Conservation (phyloP, 2,797 vertebrate genomes). For the Enteromius paludinosus region DNA sequence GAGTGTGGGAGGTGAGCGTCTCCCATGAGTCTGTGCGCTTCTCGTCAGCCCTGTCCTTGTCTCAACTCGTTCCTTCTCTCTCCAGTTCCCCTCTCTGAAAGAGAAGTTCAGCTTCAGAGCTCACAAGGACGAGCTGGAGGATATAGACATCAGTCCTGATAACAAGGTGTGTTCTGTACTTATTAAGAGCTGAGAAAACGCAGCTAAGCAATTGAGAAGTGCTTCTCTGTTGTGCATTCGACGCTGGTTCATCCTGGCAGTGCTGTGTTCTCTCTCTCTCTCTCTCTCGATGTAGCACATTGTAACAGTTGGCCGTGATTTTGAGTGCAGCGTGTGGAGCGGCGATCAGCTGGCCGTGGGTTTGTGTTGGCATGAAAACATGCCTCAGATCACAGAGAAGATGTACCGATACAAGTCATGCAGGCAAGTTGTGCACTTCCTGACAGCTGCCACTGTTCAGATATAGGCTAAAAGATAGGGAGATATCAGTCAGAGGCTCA, state of each 20-base stretch:
- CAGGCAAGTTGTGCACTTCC: conserved; percentile 78
- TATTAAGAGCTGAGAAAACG: neutral
- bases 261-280: conserved; percentile 8
- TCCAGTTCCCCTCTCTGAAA: conserved; percentile 90
- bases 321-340: conserved; percentile 91
- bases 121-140: conserved; percentile 90
- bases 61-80: conserved; percentile 13
- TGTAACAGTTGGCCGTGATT: conserved; percentile 89
- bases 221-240: no score
- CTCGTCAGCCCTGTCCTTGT: neutral
- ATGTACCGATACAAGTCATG: conserved; percentile 91
- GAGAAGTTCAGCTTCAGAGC: conserved; percentile 90
- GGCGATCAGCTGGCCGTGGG: conserved; percentile 84
- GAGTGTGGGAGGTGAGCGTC: conserved; percentile 89
- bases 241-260: neutral
- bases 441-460: neutral
- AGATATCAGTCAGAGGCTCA: no score
- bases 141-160: conserved; percentile 85
- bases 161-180: conserved; percentile 79
- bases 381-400: conserved; percentile 82
- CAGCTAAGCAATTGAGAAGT: neutral
- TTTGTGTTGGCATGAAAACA: conserved; percentile 88
- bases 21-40: neutral
- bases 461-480: neutral
- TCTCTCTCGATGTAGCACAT: conserved; percentile 72